Base-by-base conservation (phyloP, 30 jellyfish, hydroid and myxozoan species). In the Pseudorhiza aurosa region DNA sequence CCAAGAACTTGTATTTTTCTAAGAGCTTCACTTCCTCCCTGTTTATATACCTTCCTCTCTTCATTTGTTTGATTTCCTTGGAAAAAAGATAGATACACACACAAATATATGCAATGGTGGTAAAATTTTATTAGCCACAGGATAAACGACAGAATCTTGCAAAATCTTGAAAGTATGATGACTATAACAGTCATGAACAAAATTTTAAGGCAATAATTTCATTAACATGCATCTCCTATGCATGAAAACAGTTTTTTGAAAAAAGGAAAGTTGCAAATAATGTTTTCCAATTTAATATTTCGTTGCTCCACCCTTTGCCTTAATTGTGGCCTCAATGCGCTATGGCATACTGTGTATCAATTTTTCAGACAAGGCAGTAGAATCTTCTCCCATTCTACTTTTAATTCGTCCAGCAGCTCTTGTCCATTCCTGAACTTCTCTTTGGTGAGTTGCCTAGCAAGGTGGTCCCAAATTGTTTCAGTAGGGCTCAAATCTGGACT, bases 401-500 rank as follows among this genome's bases (percentile, higher is more conserved):
- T 22, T 25, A 57, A 22, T 3, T 57, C 11, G 8, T 57, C 40
- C 17, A 57, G 45, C 71, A 57, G 8, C 18, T 57, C 8, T 22
- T 57, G 40, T 57, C 17, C 45, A 29, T 57, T 57, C 8, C 71
- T 57, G 11, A 29, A 29, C 17, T 25, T 25, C 11, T 57, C 6
- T 47, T 47, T 47, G 12, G 25, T 15, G 6, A 47, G 25, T 47
- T 47, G 19, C 62, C 62, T 47, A 3, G 62, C 62, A 25, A 57
- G 6, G 18, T 22, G 45, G 11, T 57, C 45, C 78, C 78, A 64
- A 11, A 69, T 1, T 8, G 17, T 19, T 27, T 45, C 67, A 37
- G 30, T 69, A 8, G 53, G 28, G 53, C 44, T 43, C 26, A 69
- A 26, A 18, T n/a, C n/a, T 40, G 83, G 51, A 18, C 83, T 69